Evolutionary conservation across 2,797 vertebrate species (phyloP), one percentile per base, ranked within the genome.

Genomic region (Hemibagrus guttatus): DNA sequence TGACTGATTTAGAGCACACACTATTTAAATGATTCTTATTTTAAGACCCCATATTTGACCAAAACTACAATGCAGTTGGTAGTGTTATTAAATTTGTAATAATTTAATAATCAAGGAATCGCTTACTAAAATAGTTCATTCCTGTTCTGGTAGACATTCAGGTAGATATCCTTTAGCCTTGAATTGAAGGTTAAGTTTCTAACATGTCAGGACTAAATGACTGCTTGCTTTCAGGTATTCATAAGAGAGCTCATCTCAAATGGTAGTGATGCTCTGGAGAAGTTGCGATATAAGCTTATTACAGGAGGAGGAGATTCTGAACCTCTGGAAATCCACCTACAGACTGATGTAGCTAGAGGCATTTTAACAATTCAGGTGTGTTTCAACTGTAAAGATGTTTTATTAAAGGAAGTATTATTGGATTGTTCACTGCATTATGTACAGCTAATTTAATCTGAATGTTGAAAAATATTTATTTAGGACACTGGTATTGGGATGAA

Each of bases 231-330:
- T 28, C 86, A 99, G 98, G 98, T 99, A 0, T 99, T 99, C 83
- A 97, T 99, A 91, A 95, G 98, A 83, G 98, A 99, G 92, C 95
- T 99, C 87, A 97, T 99, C 93, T 99, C 98, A 84, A 99, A 99
- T 0, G 93, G 97, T 87, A 99, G 98, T 0, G 98, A 99, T 2
- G 98, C 98, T 3, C 92, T 99, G 91, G 98, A 99, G 92, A 99
- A 99, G 83, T 95, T 98, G 84, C 96, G 97, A 0, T 97, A 99
- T 90, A 95, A 94, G 81, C 92, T 97, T 89, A 92, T 97, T 80
- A 94, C 96, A 0, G 94, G 93, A 8, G 96, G 96, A 1, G 96
- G 96, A 2, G 92, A 93, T 1, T 90, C 95, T 0, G 95, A 96
- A 0, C 94, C 95, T n/a, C 95, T 99, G 97, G 98, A 99, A 95